phyloP scores from a whole-genome alignment of 2,113 vertebrate species.

The Candoia aspera region DNA sequence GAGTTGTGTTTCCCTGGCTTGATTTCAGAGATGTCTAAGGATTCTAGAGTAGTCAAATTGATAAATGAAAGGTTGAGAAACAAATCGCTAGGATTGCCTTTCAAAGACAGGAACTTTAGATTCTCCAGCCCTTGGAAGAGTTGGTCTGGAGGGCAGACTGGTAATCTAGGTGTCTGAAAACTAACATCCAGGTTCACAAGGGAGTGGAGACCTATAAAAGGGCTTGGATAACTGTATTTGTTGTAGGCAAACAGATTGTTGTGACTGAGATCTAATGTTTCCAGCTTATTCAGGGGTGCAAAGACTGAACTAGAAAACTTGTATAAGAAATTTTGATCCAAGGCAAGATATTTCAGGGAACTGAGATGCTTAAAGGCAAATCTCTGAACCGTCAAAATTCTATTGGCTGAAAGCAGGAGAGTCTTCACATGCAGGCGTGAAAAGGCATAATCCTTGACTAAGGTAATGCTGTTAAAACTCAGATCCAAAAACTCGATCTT shows the following conservation, averaged over 20 bases:
- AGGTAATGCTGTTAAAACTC: constrained; percentile 35
- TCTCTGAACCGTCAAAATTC: constrained; percentile 32
- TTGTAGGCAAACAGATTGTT: constrained; percentile 34
- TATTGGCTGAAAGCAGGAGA: constrained; percentile 44
- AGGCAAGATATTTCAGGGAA: constrained; percentile 29
- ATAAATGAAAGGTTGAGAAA: constrained; percentile 33
- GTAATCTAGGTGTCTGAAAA: constrained; percentile 20
- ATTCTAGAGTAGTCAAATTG: constrained; percentile 18
- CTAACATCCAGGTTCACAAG: constrained; percentile 38
- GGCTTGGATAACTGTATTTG: constrained; percentile 25
- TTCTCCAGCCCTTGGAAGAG: constrained; percentile 39
- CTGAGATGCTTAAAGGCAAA: constrained; percentile 10
- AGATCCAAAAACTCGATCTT: constrained; percentile 38
- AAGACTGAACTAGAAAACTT: constrained; percentile 31
- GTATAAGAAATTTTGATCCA: constrained; percentile 44
- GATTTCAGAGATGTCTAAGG: constrained; percentile 44
- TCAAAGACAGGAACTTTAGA: constrained; percentile 34
- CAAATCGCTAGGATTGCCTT: constrained; percentile 34
- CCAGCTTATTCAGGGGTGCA: constrained; percentile 16
- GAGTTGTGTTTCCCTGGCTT: neutral
- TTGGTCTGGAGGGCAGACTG: constrained; percentile 16
- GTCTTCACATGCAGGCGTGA: constrained; percentile 10
- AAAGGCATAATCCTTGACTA: constrained; percentile 28
- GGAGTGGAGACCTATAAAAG: constrained; percentile 27
- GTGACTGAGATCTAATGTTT: constrained; percentile 37